Evolutionary conservation across 2,113 vertebrate genomes (phyloP), one percentile per base, ranked within the genome.

Genomic region (Ciconia stormi): DNA sequence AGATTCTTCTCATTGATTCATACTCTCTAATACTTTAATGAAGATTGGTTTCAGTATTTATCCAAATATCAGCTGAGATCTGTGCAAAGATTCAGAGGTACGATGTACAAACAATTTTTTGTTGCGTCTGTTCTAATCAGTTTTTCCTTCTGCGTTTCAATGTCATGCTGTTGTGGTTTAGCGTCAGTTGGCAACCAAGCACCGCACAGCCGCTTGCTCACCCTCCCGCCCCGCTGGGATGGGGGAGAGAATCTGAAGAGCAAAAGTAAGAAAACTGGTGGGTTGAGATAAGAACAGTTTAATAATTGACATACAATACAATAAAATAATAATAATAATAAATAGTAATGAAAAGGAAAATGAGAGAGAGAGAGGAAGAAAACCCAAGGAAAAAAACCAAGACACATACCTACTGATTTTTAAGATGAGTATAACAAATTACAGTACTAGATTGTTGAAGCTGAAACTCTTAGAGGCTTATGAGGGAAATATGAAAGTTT

Each of bases 41-140:
- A 59, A 67, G 10, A 40, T 58, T 16, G 49, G 6, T 74, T 78
- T 50, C 10, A 23, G 7, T 58, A 50, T 78, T 87, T 55, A 23
- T 67, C 10, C 42, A 42, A 59, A 11, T 46, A 49, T 26, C 38
- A 34, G 5, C 12, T 69, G 58, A 87, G 21, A 46, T 71, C 5
- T 29, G 13, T 84, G 34, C 49, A 69, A 59, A 88, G 15, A 32
- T n/a, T 76, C 23, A 65, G 38, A 62, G n/a, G 13, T 47, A 52
- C 0, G 1, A 23, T 38, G 10, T 12, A 49, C 0, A 12, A 77
- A 34, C 4, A 79, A 7, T 14, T 65, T 78, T 59, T 66, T 62
- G 8, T 52, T 46, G 9, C 1, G 0, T 52, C 30, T 67, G 8
- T 55, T 87, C 21, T 53, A 55, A 66, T 53, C 3, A 44, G 0